Conservation (phyloP, 2,113 vertebrate genomes). For the Toxotes chatareus region DNA sequence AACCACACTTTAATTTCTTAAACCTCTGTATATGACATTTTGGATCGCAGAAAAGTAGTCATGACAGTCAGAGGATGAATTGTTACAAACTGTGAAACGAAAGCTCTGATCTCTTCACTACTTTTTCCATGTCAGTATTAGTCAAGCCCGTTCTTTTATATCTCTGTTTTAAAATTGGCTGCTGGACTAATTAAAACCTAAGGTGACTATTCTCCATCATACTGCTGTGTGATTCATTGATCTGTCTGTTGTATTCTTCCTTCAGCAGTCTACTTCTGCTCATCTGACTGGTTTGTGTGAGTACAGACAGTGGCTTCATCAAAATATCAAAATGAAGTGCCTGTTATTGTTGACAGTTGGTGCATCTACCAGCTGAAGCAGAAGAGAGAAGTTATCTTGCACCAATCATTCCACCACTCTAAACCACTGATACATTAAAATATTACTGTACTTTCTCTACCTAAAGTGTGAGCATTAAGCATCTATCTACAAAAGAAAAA, state of each 20-base stretch:
- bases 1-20: slow-evolving; percentile 5
- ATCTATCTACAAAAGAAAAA: background rate
- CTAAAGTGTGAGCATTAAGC: background rate
- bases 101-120: slow-evolving; percentile 31
- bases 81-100: slow-evolving; percentile 43
- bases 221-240: slow-evolving; percentile 65
- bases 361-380: slow-evolving; percentile 28
- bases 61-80: slow-evolving; percentile 18
- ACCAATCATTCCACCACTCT: background rate
- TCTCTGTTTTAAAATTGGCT: slow-evolving; percentile 73
- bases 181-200: slow-evolving; percentile 79
- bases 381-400: slow-evolving; percentile 17
- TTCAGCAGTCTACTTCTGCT: background rate
- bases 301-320: slow-evolving; percentile 32
- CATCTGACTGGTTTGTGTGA: slow-evolving; percentile 19
- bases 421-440: background rate
- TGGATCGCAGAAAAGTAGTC: slow-evolving; percentile 23
- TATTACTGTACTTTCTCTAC: background rate
- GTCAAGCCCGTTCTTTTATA: slow-evolving; percentile 63
- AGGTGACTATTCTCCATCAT: slow-evolving; percentile 69
- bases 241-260: slow-evolving; percentile 25
- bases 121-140: slow-evolving; percentile 50
- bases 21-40: slow-evolving; percentile 42
- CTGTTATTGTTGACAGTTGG: slow-evolving; percentile 19
- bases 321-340: slow-evolving; percentile 49